Evolutionary conservation across 2,888 invertebrate genomes (phyloP).

Genomic region (Atrina japonica): DNA sequence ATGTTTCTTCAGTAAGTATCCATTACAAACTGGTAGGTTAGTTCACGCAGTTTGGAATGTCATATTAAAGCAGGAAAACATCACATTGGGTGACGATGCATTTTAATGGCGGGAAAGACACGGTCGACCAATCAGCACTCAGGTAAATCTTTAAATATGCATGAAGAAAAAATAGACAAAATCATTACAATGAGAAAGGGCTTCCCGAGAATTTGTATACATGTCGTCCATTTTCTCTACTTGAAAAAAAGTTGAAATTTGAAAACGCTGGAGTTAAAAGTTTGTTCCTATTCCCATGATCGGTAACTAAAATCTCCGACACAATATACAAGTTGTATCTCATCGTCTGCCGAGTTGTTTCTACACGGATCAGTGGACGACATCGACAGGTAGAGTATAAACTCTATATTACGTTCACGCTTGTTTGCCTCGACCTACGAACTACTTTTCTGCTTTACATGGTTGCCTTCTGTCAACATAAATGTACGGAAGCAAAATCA

Average conservation of each 20-base stretch:
- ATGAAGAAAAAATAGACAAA: slow-evolving; percentile 49
- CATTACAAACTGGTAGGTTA: slow-evolving; percentile 4
- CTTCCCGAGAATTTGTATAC: slow-evolving; percentile 37
- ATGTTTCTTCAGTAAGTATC: too few relatives aligned
- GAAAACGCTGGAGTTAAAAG: background rate
- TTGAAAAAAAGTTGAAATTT: slow-evolving; percentile 11
- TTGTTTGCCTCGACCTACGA: slow-evolving; percentile 40
- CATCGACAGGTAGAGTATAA: slow-evolving; percentile 41
- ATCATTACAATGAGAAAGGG: slow-evolving; percentile 42
- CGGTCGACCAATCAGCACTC: slow-evolving; percentile 49
- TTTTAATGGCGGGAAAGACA: slow-evolving; percentile 51
- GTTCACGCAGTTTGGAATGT: slow-evolving; percentile 36
- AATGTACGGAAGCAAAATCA: slow-evolving; percentile 25
- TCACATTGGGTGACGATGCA: slow-evolving; percentile 42
- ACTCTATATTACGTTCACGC: slow-evolving; percentile 40
- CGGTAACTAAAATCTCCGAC: slow-evolving; percentile 4
- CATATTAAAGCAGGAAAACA: slow-evolving; percentile 28
- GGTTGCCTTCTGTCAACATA: slow-evolving; percentile 43
- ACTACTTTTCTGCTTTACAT: slow-evolving; percentile 38
- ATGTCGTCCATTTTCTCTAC: slow-evolving; percentile 33
- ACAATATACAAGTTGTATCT: slow-evolving; percentile 2
- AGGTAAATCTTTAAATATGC: slow-evolving; percentile 48
- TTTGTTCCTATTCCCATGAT: background rate
- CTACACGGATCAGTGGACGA: slow-evolving; percentile 35
- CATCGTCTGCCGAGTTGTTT: background rate